These are phyloP conservation scores for Pelochelys cantorii DNA, from an alignment of 2,797 vertebrate species.

Conservation along the genomic window DNA sequence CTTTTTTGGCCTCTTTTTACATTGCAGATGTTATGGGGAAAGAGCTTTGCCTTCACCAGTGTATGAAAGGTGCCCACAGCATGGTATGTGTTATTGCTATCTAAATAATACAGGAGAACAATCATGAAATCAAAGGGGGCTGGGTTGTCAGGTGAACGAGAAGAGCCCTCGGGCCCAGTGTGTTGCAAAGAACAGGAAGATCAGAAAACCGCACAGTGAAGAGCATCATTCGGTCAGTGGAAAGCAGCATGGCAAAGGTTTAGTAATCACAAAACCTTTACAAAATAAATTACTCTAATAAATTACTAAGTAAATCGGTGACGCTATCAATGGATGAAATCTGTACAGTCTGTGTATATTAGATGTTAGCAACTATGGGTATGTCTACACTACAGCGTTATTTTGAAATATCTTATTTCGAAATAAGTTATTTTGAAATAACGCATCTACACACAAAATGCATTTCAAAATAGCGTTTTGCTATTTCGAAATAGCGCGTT, in stretches of 20 bases:
- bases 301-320: slow-evolving; percentile 68
- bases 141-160: neutral
- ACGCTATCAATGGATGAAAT: slow-evolving; percentile 64
- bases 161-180: neutral
- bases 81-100: neutral
- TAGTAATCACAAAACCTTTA: slow-evolving; percentile 66
- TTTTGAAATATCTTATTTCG: too few relatives aligned
- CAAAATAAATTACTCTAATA: slow-evolving; percentile 67
- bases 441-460: too few relatives aligned
- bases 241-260: slow-evolving; percentile 39
- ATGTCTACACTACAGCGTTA: too few relatives aligned
- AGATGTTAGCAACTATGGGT: slow-evolving; percentile 43
- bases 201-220: slow-evolving; percentile 41
- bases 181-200: neutral
- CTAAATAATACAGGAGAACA: neutral
- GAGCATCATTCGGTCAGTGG: slow-evolving; percentile 24
- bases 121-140: neutral
- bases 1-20: neutral
- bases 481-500: too few relatives aligned
- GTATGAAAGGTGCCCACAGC: neutral
- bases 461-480: too few relatives aligned
- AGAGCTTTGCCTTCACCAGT: neutral
- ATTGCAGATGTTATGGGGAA: neutral
- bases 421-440: too few relatives aligned
- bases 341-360: slow-evolving; percentile 37